Base-by-base conservation (phyloP, 2,888 invertebrate genomes). In the Pyrgus malvae region DNA sequence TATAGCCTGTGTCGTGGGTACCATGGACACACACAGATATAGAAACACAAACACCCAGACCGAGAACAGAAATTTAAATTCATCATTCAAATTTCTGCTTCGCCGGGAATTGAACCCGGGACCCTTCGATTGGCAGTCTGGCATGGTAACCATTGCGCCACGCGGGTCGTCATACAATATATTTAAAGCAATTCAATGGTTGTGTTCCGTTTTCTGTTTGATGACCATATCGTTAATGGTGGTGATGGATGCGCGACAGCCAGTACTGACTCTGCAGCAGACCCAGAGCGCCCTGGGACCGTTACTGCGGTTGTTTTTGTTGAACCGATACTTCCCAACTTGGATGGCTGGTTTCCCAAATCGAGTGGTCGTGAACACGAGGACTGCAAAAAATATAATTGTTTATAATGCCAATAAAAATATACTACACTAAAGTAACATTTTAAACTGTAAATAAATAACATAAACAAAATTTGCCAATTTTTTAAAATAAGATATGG, bases 301-400 rank as follows among this genome's bases (percentile, higher is more conserved):
- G 1, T 38, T 55, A 25, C 66, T 67, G 0, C 64, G 59, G 23
- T 64, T 66, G 46, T 67, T 66, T 40, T 46, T 60, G 23, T 68
- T 67, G 21, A 64, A 69, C 7, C 68, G 61, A 14, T 67, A 66
- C n/a, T 58, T 60, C 2, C 67, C 68, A 14, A 66, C 55, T 37
- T 65, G 63, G 9, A 69, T 64, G 1, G 64, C 68, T 1, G 67
- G 69, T 31, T 67, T 65, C 0, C 69, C 69, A 21, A 46, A 68
- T 46, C 76, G 67, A 56, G 54, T 69, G 2, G 55, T 66, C 1
- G 68, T 68, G 19, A 64, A 69, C 35, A 58, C 57, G 6, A 59
- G 60, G 11, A 35, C 69, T 69, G 62, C 6, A 63, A 63, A 63
- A 63, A 33, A 8, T 33, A 7, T 2, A 16, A 14, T 14, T 33